Evolutionary conservation across 2,888 invertebrate species (phyloP).

Genomic region (Caenorhabditis sp.): DNA sequence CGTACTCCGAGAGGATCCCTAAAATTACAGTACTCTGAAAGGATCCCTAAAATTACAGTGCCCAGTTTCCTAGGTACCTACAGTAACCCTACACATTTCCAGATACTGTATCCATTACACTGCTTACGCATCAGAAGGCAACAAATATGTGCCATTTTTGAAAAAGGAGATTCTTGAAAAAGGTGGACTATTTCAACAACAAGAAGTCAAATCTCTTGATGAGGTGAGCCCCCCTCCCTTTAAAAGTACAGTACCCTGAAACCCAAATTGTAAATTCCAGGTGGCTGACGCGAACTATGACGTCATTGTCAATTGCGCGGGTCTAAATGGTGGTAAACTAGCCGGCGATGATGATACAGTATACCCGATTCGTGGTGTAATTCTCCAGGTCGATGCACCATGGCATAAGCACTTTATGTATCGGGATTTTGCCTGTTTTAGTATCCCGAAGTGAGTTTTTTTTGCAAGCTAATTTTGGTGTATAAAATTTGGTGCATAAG

Average conservation of each 20-base stretch:
- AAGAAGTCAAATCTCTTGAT: slow-evolving; percentile 49
- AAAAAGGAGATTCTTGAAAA: slow-evolving; percentile 30
- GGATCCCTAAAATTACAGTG: too few relatives aligned
- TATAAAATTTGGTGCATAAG: too few relatives aligned
- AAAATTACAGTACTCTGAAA: too few relatives aligned
- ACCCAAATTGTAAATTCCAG: too few relatives aligned
- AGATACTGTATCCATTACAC: slow-evolving; percentile 67
- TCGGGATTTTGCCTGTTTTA: slow-evolving; percentile 55
- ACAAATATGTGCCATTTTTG: slow-evolving; percentile 69
- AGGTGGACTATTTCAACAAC: slow-evolving; percentile 48
- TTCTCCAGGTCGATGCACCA: slow-evolving; percentile 78
- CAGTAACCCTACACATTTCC: not conserved
- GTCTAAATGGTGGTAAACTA: slow-evolving; percentile 71
- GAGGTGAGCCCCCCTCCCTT: not conserved
- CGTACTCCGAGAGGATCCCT: too few relatives aligned
- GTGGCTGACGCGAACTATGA: slow-evolving; percentile 69
- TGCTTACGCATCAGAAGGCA: slow-evolving; percentile 66
- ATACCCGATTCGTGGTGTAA: slow-evolving; percentile 66
- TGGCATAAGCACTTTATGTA: slow-evolving; percentile 88
- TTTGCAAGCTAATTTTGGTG: not conserved
- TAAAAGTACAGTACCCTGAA: not conserved
- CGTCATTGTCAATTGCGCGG: slow-evolving; percentile 74
- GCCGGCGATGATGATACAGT: slow-evolving; percentile 70
- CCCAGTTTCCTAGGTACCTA: not conserved
- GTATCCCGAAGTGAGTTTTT: slow-evolving; percentile 57